Evolutionary conservation across 2,113 vertebrate genomes (phyloP), one percentile per base, ranked within the genome.

Genomic region (Himantopus leucocephalus): DNA sequence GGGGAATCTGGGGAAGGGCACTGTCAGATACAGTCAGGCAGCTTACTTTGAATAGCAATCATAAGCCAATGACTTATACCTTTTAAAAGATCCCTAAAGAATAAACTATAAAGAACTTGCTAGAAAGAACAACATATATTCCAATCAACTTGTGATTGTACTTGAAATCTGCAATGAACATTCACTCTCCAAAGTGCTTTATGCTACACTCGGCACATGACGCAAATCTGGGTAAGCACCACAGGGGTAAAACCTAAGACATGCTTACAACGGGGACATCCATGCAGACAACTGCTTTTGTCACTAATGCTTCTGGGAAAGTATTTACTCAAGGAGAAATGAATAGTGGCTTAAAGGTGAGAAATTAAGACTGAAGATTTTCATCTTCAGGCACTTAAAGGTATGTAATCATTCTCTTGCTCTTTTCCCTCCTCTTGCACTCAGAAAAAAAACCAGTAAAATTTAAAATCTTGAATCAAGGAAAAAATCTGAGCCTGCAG

Each of bases 391-490:
- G 58, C n/a, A 34, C n/a, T 81, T 76, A 72, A 82, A 67, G 47
- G 18, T 74, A 67, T 10, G n/a, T 81, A 68, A 85, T 81, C 11
- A 72, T 87, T 81, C 60, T 53, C 53, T 53, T 41, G 34, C 21
- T 87, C 58, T 71, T 79, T 73, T 66, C 50, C 43, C 12, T 87
- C 18, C 39, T 72, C n/a, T 76, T 73, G n/a, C 39, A 73, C 45
- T 66, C 66, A 79, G 66, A 91, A 93, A 91, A 93, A 91, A 63
- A 55, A 4, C 29, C 29, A 60, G 30, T 50, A 41, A 85, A 76
- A 41, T 87, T 93, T 45, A 75, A 95, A 80, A 95, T 93, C 63
- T 48, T 56, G 70, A 94, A 96, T 75, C 53, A 80, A 91, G 74
- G 50, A 56, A 92, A 91, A 94, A 91, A 58, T 6, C 72, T 76